These are phyloP conservation scores for Dilophus febrilis DNA, from an alignment of 2,888 invertebrate species.

Conservation along the genomic window DNA sequence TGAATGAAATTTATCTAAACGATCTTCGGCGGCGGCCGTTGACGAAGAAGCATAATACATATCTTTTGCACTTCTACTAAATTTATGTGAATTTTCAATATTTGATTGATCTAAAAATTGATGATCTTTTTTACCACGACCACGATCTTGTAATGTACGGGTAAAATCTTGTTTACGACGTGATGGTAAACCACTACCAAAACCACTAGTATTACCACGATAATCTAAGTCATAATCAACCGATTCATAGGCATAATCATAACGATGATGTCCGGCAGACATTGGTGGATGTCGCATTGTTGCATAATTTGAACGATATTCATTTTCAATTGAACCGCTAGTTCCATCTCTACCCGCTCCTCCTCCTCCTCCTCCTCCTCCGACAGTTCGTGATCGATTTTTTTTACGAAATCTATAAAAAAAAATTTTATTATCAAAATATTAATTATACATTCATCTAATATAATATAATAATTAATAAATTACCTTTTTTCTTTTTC, in stretches of 20 bases:
- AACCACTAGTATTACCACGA: neutral
- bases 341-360: constrained; percentile 21
- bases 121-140: constrained; percentile 18
- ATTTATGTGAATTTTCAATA: constrained; percentile 4
- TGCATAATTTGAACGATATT: constrained; percentile 15
- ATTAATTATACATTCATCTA: too few species aligned
- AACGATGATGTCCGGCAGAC: constrained; percentile 15
- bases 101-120: constrained; percentile 9
- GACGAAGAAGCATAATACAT: too few species aligned
- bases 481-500: constrained; percentile 36
- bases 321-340: constrained; percentile 8
- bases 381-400: constrained; percentile 32
- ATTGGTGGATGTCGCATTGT: constrained; percentile 11
- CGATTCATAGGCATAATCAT: constrained; percentile 22
- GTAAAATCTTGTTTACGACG: constrained; percentile 2
- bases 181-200: neutral
- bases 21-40: constrained; percentile 9
- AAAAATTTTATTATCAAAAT: neutral
- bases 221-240: constrained; percentile 17
- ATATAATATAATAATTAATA: too few species aligned
- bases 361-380: too few species aligned
- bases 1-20: constrained; percentile 10
- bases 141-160: constrained; percentile 13
- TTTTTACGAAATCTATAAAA: constrained; percentile 28
- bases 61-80: constrained; percentile 9